phyloP scores from a whole-genome alignment of 1,140 invertebrate species.

The Drosophila carrolli region DNA sequence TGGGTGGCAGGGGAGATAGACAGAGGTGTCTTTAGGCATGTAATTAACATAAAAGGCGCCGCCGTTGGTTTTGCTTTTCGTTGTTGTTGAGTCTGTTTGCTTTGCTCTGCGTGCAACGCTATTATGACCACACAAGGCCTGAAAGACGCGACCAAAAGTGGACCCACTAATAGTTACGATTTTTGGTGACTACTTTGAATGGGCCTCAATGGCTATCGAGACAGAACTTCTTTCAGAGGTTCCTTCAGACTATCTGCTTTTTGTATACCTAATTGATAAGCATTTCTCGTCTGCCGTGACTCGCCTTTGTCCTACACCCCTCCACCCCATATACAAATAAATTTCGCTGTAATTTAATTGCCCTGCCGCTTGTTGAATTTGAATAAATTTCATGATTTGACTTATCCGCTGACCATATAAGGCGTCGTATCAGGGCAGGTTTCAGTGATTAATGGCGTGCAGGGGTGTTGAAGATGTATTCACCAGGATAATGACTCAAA shows the following conservation, averaged over 20 bases:
- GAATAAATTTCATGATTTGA: conserved; percentile 52
- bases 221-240: background rate
- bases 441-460: conserved; percentile 25
- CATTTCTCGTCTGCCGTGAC: conserved; percentile 51
- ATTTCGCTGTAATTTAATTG: conserved; percentile 30
- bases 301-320: background rate
- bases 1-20: background rate
- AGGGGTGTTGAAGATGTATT: background rate
- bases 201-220: background rate
- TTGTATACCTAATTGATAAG: conserved; percentile 52
- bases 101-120: conserved; percentile 37
- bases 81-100: conserved; percentile 24
- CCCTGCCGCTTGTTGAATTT: conserved; percentile 36
- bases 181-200: background rate
- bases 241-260: background rate
- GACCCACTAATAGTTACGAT: conserved; percentile 12
- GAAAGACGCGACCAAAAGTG: conserved; percentile 17
- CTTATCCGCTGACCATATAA: conserved; percentile 52
- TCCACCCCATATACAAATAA: conserved; percentile 14
- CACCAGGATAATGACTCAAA: conserved; percentile 69
- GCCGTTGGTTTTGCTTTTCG: conserved; percentile 36
- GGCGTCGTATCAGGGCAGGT: conserved; percentile 34
- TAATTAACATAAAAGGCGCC: conserved; percentile 74
- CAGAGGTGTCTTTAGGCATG: conserved; percentile 26
- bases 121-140: conserved; percentile 15